phyloP scores from a whole-genome alignment of 2,888 invertebrate genomes.

The Asteroscopus sphinx region DNA sequence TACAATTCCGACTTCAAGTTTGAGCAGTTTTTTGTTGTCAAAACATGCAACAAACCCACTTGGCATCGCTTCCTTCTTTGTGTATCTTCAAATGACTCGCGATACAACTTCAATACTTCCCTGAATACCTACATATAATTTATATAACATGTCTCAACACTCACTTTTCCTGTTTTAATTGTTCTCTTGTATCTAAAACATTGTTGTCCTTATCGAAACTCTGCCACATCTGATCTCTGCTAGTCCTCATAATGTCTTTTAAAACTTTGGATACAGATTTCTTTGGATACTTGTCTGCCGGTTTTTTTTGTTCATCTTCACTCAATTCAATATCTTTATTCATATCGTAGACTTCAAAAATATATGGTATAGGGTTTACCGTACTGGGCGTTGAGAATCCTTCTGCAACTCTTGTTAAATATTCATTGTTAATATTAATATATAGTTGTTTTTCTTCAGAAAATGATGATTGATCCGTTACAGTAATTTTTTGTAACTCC shows the following conservation, averaged over 20 bases:
- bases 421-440: conserved; percentile 64
- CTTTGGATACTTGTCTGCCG: conserved; percentile 65
- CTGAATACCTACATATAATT: no score
- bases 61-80: no score
- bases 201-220: conserved; percentile 58
- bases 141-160: conserved; percentile 23
- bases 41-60: no score
- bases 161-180: conserved; percentile 67
- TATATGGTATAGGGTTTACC: conserved; percentile 60
- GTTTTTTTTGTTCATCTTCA: conserved; percentile 71
- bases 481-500: conserved; percentile 5
- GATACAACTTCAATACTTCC: no score
- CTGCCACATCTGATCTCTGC: conserved; percentile 67
- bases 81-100: no score
- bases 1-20: no score
- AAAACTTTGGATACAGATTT: conserved; percentile 60
- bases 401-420: conserved; percentile 63
- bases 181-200: conserved; percentile 57
- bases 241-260: conserved; percentile 67
- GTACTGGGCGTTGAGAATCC: conserved; percentile 48
- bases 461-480: conserved; percentile 5
- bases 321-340: conserved; percentile 60
- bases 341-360: conserved; percentile 77
- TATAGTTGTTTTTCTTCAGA: conserved; percentile 60
- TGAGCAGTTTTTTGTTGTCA: no score